A percentile compares a stretch with the other conserved stretches of the same genome.
Conservation (phyloP, 2,888 invertebrate species). For the Odontothrips loti region DNA sequence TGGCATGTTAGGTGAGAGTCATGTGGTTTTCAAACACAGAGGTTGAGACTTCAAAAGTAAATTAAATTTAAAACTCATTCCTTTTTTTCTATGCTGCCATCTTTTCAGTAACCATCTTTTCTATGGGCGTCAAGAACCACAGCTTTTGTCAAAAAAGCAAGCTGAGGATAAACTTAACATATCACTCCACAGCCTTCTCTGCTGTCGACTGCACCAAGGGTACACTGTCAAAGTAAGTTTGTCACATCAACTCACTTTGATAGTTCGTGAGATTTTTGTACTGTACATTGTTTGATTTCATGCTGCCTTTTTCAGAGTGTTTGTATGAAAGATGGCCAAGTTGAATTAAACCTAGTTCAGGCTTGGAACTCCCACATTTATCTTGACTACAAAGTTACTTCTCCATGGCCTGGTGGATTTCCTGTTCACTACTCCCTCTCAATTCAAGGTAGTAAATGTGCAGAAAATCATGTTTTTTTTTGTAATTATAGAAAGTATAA, state of each 20-base stretch:
- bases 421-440: constrained; percentile 49
- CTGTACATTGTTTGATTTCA: not conserved
- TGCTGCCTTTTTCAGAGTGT: constrained; percentile 49
- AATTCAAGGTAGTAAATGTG: constrained; percentile 45
- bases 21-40: constrained; percentile 4
- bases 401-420: constrained; percentile 55
- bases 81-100: not conserved
- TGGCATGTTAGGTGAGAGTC: constrained; percentile 43
- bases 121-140: constrained; percentile 53
- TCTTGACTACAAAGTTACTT: constrained; percentile 61
- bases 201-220: constrained; percentile 70
- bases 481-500: constrained; percentile 28
- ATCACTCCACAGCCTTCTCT: constrained; percentile 60
- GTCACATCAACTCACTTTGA: constrained; percentile 13
- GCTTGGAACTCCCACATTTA: constrained; percentile 69
- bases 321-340: constrained; percentile 51
- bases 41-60: not conserved
- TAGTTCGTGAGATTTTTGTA: constrained; percentile 28
- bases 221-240: constrained; percentile 59
- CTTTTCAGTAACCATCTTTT: constrained; percentile 53
- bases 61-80: not conserved
- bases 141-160: constrained; percentile 59
- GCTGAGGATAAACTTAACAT: constrained; percentile 60
- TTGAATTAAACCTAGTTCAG: constrained; percentile 61
- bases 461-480: constrained; percentile 15